These are phyloP conservation scores for Pachymerium ferrugineum DNA, from an alignment of 2,888 invertebrate species.

Conservation along the genomic window DNA sequence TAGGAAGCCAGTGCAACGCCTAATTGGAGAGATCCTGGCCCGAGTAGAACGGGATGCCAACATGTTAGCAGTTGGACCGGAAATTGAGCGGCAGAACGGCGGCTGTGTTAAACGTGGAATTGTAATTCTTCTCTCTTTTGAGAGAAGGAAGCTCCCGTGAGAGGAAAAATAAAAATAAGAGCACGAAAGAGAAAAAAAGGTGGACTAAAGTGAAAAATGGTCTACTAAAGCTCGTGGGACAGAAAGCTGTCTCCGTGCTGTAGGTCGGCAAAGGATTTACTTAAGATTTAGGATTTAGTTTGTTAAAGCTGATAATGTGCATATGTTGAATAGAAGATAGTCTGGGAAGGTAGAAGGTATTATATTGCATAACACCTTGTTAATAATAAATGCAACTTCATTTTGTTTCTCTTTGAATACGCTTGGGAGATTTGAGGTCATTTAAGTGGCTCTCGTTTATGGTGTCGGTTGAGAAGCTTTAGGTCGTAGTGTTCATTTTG, in stretches of 20 bases:
- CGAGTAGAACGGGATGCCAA: background rate
- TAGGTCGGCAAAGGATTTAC: background rate
- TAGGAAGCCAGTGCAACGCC: background rate
- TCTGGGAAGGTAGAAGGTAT: too few relatives aligned
- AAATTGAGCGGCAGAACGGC: background rate
- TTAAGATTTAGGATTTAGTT: background rate
- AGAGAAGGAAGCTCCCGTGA: background rate
- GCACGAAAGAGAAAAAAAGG: background rate
- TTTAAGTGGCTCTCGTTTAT: background rate
- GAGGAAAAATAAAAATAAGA: background rate
- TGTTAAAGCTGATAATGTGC: background rate
- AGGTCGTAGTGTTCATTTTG: background rate
- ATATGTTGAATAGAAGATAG: too few relatives aligned
- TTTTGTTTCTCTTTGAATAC: slow-evolving; percentile 2
- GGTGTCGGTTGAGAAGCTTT: background rate
- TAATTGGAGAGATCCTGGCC: slow-evolving; percentile 2
- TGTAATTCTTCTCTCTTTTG: background rate
- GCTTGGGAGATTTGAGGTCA: background rate
- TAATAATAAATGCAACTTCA: background rate
- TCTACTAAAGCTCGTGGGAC: background rate
- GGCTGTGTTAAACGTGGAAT: background rate
- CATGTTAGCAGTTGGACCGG: background rate
- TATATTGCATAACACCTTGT: too few relatives aligned
- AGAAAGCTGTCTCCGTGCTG: background rate
- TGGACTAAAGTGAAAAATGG: background rate